These are phyloP conservation scores for Epistrophe grossulariae DNA, from an alignment of 2,888 invertebrate species.

Conservation along the genomic window DNA sequence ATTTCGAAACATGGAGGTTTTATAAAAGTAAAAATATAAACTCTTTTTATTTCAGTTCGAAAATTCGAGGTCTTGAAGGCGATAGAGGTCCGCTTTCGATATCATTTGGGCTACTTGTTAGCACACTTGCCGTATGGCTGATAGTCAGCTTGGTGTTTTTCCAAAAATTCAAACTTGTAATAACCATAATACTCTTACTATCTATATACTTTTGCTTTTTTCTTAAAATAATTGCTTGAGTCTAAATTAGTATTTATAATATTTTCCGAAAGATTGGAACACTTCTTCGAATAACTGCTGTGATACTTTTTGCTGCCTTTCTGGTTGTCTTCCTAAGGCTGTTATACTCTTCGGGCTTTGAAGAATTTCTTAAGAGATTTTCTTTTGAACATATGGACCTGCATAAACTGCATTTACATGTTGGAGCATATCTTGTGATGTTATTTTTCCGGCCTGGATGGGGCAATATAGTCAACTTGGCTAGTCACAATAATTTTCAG, in stretches of 20 bases:
- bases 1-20: neutral
- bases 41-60: slow-evolving; percentile 74
- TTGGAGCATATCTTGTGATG: slow-evolving; percentile 78
- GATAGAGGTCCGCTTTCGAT: slow-evolving; percentile 76
- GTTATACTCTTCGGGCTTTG: slow-evolving; percentile 77
- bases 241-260: slow-evolving; percentile 34
- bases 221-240: slow-evolving; percentile 32
- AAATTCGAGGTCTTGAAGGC: slow-evolving; percentile 78
- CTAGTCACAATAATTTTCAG: slow-evolving; percentile 91
- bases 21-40: neutral
- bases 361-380: slow-evolving; percentile 77
- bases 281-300: slow-evolving; percentile 79
- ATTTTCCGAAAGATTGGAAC: slow-evolving; percentile 80
- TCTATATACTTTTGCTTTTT: slow-evolving; percentile 15
- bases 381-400: slow-evolving; percentile 69
- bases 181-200: slow-evolving; percentile 52
- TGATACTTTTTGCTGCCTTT: slow-evolving; percentile 80
- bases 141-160: slow-evolving; percentile 78
- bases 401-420: slow-evolving; percentile 54
- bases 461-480: slow-evolving; percentile 92
- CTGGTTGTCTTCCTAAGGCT: slow-evolving; percentile 79
- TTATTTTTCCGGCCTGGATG: slow-evolving; percentile 94
- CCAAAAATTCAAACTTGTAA: slow-evolving; percentile 80
- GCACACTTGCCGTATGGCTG: slow-evolving; percentile 79
- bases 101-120: slow-evolving; percentile 79